Conservation (phyloP, 2,113 vertebrate genomes). For the Monopterus albus region DNA sequence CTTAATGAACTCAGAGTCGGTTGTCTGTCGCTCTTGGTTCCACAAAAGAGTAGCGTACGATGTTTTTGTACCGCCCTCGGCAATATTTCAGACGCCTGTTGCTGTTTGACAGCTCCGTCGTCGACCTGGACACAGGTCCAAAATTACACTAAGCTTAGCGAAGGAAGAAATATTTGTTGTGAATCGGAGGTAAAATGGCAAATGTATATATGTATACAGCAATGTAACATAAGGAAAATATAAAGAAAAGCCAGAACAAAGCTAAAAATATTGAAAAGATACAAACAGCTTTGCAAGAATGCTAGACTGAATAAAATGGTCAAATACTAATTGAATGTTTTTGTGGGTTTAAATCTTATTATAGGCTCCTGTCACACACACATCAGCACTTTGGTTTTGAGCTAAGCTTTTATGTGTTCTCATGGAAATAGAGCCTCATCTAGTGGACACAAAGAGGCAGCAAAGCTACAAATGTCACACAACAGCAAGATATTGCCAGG, state of each 20-base stretch:
- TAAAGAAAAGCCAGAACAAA: background rate
- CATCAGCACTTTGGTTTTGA: too few relatives aligned
- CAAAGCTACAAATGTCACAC: too few relatives aligned
- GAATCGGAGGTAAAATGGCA: too few relatives aligned
- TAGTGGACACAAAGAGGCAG: slow-evolving; percentile 35
- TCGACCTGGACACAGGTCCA: too few relatives aligned
- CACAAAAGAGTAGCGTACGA: slow-evolving; percentile 12
- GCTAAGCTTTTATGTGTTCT: background rate
- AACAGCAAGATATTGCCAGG: too few relatives aligned
- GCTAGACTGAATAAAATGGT: background rate
- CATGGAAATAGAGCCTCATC: slow-evolving; percentile 39
- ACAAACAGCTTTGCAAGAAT: background rate
- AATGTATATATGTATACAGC: too few relatives aligned
- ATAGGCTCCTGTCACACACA: too few relatives aligned
- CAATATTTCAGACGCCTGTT: slow-evolving; percentile 59
- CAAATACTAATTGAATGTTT: background rate
- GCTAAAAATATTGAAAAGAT: background rate
- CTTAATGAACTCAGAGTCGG: background rate
- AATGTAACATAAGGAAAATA: background rate
- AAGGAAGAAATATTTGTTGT: too few relatives aligned
- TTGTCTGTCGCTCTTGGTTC: background rate
- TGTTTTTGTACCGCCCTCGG: slow-evolving; percentile 12
- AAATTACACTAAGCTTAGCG: too few relatives aligned
- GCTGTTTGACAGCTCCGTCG: slow-evolving; percentile 75
- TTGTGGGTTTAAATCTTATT: background rate